These are phyloP conservation scores for Ceratotherium simum DNA, from an alignment of 2,113 vertebrate genomes.

Conservation along the genomic window DNA sequence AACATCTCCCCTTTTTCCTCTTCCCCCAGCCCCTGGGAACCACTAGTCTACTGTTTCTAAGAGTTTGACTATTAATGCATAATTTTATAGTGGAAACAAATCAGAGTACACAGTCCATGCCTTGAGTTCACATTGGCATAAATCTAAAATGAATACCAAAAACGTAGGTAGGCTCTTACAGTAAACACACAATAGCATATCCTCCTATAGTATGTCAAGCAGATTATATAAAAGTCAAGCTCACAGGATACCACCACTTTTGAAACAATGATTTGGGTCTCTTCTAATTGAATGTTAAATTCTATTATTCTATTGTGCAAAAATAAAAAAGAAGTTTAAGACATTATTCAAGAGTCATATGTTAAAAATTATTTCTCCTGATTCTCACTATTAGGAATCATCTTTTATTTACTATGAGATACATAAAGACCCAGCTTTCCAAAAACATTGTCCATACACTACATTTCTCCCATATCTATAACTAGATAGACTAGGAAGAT, in stretches of 20 bases:
- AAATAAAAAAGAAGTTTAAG: not conserved
- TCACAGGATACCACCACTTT: not conserved
- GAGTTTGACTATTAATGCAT: not conserved
- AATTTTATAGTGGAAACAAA: not conserved
- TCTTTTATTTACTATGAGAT: not conserved
- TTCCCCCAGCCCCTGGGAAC: not conserved
- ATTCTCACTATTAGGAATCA: not conserved
- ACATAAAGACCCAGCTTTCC: not conserved
- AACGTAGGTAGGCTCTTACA: not conserved
- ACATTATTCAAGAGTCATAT: not conserved
- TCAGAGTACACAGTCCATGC: not conserved
- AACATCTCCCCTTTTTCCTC: not conserved
- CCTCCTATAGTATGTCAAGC: not conserved
- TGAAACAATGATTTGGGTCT: conserved; percentile 28
- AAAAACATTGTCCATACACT: not conserved
- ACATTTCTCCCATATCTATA: not conserved
- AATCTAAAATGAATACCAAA: not conserved
- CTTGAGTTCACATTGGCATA: not conserved
- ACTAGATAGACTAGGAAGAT: not conserved
- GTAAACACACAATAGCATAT: not conserved
- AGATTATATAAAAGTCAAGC: not conserved
- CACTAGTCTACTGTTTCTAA: not conserved
- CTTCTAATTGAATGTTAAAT: not conserved
- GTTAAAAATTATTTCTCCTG: not conserved
- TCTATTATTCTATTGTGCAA: not conserved